phyloP scores from a whole-genome alignment of 2,113 vertebrate species.

The Orycteropus afer region DNA sequence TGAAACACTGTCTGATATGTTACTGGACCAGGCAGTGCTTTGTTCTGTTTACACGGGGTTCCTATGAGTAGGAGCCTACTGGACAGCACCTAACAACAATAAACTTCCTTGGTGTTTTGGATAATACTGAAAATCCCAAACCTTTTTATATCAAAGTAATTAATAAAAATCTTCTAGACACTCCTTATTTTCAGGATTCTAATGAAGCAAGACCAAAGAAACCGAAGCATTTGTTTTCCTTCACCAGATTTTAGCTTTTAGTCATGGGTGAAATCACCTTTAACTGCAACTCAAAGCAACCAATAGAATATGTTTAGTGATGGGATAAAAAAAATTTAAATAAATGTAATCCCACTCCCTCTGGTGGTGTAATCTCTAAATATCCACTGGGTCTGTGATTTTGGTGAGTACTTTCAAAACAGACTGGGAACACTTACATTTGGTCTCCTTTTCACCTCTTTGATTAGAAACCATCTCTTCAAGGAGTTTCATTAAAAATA shows the following conservation, averaged over 20 bases:
- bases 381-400: background rate
- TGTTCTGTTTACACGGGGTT: background rate
- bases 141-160: background rate
- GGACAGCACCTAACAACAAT: no score
- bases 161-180: background rate
- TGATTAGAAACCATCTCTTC: background rate
- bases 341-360: constrained; percentile 12
- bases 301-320: background rate
- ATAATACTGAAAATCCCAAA: constrained; percentile 37
- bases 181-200: constrained; percentile 43
- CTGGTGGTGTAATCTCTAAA: background rate
- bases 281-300: background rate
- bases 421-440: background rate
- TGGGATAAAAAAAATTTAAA: background rate
- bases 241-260: constrained; percentile 26
- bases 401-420: background rate
- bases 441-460: background rate
- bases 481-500: background rate
- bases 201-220: background rate
- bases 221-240: background rate
- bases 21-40: no score
- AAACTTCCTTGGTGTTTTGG: constrained; percentile 8
- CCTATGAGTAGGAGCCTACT: background rate
- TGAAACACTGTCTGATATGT: no score
- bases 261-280: constrained; percentile 14